Evolutionary conservation across 2,113 vertebrate genomes (phyloP), one percentile per base, ranked within the genome.

Genomic region (Vidua chalybeata): DNA sequence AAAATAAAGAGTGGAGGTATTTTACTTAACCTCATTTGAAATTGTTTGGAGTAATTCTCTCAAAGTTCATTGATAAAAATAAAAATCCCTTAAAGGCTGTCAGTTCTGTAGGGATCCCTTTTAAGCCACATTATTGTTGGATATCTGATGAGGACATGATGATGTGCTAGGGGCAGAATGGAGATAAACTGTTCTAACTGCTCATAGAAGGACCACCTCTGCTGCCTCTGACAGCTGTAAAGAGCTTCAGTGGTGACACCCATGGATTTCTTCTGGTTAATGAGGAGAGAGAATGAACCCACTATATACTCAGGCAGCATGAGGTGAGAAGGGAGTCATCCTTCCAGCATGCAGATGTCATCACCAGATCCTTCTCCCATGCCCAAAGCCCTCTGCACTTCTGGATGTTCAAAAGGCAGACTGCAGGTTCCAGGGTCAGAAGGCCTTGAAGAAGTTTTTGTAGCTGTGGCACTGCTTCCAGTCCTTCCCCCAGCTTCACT

Each of bases 21-120:
- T 93, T 92, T 94, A 72, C 84, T 94, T 82, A 72, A 73, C 56
- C 45, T 82, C 16, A 20, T 45, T 84, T 88, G 49, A 78, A 84
- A 77, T 48, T 75, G 39, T 71, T 88, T 71, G 27, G 52, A 21
- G 11, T 64, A 90, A 81, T 92, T 94, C 87, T 72, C 49, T 22
- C 21, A 17, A 92, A 81, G n/a, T 72, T 75, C 55, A 39, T 14
- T 33, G 64, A 74, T 54, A 87, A 93, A 94, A 94, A 84, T 63
- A 41, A 8, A 94, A 89, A 61, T 56, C 68, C 35, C 64, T 74
- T 37, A 61, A 49, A 39, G 45, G 39, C 31, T 92, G 33, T 51
- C 48, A 35, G 3, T 54, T 90, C 64, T 86, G 31, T 9, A 17
- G 27, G 7, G 43, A 74, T 89, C 26, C 27, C 33, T 20, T 80